Evolutionary conservation across 2,888 invertebrate genomes (phyloP).

Genomic region (Euproctis similis): DNA sequence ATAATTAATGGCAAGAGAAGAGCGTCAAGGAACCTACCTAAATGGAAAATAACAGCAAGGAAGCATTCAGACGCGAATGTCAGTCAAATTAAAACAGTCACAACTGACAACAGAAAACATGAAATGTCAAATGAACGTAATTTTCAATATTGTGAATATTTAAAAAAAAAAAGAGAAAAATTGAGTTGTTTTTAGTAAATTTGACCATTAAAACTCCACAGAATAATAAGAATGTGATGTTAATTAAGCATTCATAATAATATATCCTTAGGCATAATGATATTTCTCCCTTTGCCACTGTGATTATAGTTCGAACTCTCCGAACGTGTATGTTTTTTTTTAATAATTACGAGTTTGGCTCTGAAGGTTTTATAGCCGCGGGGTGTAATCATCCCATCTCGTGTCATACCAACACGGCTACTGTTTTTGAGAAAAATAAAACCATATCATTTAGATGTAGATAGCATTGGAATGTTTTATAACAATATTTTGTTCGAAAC

Average conservation of each 20-base stretch:
- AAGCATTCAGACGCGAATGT: no score
- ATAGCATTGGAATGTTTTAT: slow-evolving; percentile 1
- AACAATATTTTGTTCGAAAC: no score
- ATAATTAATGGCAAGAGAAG: no score
- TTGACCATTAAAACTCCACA: slow-evolving; percentile 5
- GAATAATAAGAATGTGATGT: slow-evolving; percentile 13
- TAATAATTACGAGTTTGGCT: slow-evolving; percentile 31
- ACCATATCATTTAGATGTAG: slow-evolving; percentile 1
- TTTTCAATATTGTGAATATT: no score
- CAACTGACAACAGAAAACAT: no score
- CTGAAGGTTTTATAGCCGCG: slow-evolving; percentile 23
- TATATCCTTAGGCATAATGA: slow-evolving; percentile 19
- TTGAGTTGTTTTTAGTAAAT: not conserved
- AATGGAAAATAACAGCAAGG: no score
- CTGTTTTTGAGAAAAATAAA: slow-evolving; percentile 19
- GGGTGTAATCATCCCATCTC: slow-evolving; percentile 37
- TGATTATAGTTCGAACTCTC: slow-evolving; percentile 22
- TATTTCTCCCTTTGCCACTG: slow-evolving; percentile 14
- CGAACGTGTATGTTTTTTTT: slow-evolving; percentile 18
- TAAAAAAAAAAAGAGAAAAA: not conserved
- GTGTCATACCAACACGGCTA: slow-evolving; percentile 36
- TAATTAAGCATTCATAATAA: slow-evolving; percentile 10
- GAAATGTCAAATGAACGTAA: not conserved
- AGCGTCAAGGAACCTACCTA: no score
- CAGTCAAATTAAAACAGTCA: not conserved